These are phyloP conservation scores for Cataglyphis livida DNA, from an alignment of 2,888 invertebrate genomes.

Conservation along the genomic window DNA sequence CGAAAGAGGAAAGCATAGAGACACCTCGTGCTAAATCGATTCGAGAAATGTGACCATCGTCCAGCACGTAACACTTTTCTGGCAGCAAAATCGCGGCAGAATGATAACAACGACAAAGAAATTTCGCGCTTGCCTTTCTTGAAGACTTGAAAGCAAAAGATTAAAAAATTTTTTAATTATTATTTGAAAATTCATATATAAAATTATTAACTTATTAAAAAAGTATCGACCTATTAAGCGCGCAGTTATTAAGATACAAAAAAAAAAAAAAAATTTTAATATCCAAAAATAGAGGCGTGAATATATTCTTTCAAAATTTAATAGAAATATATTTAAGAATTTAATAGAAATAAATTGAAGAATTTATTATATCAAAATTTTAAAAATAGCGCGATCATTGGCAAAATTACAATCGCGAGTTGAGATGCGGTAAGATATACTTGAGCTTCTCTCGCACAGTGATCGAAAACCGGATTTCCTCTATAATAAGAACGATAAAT, in stretches of 20 bases:
- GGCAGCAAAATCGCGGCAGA: not conserved
- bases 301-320: not conserved
- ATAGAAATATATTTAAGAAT: too few relatives aligned
- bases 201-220: not conserved
- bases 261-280: not conserved
- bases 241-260: not conserved
- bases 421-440: not conserved
- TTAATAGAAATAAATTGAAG: too few relatives aligned
- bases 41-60: conserved; percentile 8
- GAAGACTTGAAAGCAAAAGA: not conserved
- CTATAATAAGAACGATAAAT: conserved; percentile 67
- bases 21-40: conserved; percentile 33
- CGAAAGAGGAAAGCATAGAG: conserved; percentile 26
- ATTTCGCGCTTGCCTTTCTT: not conserved
- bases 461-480: conserved; percentile 50
- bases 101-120: conserved; percentile 1
- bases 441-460: conserved; percentile 8
- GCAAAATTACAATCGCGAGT: not conserved
- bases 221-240: not conserved
- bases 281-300: not conserved
- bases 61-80: not conserved
- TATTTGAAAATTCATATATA: not conserved
- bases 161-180: not conserved
- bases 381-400: not conserved
- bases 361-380: not conserved